Conservation (phyloP, 2,888 invertebrate species). For the Noctua janthe region DNA sequence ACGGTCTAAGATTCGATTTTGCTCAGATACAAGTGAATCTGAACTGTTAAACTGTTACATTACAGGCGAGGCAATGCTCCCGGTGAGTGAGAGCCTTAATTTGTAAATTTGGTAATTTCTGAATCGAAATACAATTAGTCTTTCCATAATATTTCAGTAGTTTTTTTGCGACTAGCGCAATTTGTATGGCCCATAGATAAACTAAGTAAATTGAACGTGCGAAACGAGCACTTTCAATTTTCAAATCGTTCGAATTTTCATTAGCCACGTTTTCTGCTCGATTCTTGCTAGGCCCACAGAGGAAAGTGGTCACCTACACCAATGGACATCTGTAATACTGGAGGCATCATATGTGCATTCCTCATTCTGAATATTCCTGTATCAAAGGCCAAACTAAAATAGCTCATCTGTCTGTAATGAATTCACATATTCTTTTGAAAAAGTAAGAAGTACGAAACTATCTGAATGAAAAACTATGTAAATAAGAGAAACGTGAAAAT, state of each 20-base stretch:
- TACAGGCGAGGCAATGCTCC: background rate
- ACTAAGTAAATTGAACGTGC: background rate
- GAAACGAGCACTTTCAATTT: background rate
- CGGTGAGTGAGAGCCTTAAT: no score
- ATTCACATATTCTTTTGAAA: background rate
- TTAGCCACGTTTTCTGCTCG: background rate
- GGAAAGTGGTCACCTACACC: no score
- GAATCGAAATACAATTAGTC: no score
- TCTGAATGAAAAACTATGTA: constrained; percentile 6
- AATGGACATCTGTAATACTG: no score
- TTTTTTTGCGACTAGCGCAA: background rate
- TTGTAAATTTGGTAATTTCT: no score
- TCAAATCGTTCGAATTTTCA: background rate
- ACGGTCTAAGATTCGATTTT: background rate
- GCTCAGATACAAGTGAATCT: background rate
- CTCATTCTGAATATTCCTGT: background rate
- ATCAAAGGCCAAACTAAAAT: background rate
- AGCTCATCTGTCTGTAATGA: background rate
- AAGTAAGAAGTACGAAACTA: background rate
- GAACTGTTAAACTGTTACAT: background rate
- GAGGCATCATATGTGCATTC: background rate
- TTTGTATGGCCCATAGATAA: background rate
- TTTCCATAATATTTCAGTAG: no score
- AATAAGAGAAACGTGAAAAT: constrained; percentile 26
- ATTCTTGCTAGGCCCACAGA: background rate